A percentile compares a stretch with the other conserved stretches of the same genome.
These are phyloP conservation scores for Thera obeliscata DNA, from an alignment of 2,888 invertebrate species.

Conservation along the genomic window DNA sequence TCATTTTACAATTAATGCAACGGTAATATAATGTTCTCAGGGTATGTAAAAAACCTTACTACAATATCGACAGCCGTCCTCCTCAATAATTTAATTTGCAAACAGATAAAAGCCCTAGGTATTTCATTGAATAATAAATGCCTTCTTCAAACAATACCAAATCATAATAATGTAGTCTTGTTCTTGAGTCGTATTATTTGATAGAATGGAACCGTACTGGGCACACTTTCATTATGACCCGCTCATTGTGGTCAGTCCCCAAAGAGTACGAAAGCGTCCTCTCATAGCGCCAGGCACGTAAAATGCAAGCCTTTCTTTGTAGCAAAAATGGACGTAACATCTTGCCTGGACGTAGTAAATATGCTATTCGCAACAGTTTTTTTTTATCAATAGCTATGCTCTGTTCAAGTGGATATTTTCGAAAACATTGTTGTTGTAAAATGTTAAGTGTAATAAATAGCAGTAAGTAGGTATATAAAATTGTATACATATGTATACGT, in stretches of 20 bases:
- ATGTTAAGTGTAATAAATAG: not conserved
- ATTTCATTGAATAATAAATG: conserved; percentile 43
- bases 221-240: conserved; percentile 66
- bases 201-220: conserved; percentile 59
- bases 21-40: not conserved
- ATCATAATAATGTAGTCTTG: conserved; percentile 42
- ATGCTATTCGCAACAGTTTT: not conserved
- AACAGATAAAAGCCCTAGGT: conserved; percentile 36
- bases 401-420: not conserved
- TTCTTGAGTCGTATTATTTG: conserved; percentile 43
- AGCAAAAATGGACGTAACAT: conserved; percentile 45
- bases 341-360: not conserved
- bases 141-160: conserved; percentile 45
- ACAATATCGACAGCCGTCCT: conserved; percentile 28
- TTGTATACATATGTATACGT: not conserved
- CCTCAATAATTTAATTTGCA: conserved; percentile 38
- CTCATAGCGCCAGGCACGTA: conserved; percentile 51
- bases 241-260: conserved; percentile 62
- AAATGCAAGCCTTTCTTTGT: conserved; percentile 56
- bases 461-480: not conserved
- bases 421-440: not conserved
- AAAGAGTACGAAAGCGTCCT: conserved; percentile 58
- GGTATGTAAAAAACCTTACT: conserved; percentile 4
- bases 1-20: no score
- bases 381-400: not conserved